Conservation (phyloP, 2,888 invertebrate species). For the Melanargia galathea region DNA sequence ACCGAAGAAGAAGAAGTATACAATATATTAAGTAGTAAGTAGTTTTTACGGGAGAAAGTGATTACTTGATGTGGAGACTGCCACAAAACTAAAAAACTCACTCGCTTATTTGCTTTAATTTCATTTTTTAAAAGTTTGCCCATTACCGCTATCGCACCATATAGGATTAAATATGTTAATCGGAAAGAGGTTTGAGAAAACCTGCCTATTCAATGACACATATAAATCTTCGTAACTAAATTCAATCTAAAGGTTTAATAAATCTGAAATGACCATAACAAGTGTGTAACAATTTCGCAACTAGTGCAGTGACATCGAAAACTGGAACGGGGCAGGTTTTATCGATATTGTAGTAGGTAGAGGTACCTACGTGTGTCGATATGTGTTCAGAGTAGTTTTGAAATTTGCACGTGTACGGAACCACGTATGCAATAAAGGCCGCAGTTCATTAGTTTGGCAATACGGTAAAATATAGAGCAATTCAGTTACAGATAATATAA, state of each 20-base stretch:
- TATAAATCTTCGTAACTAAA: constrained; percentile 9
- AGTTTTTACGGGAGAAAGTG: no score
- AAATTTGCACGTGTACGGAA: constrained; percentile 36
- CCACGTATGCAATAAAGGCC: constrained; percentile 29
- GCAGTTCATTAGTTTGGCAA: constrained; percentile 23
- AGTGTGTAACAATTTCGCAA: constrained; percentile 29
- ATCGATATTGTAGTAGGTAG: constrained; percentile 6
- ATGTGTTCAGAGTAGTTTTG: constrained; percentile 25
- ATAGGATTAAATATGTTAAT: neutral
- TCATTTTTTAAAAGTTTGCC: no score
- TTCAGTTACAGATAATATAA: neutral
- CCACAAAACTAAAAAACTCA: no score
- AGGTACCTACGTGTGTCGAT: neutral
- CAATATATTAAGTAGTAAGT: no score
- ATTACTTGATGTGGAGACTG: no score
- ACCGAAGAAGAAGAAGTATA: no score
- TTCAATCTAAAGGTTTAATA: constrained; percentile 14
- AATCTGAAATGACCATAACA: constrained; percentile 13
- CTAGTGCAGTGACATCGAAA: constrained; percentile 26
- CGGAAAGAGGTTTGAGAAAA: neutral
- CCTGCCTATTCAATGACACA: constrained; percentile 9
- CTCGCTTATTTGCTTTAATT: no score
- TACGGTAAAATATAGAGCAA: constrained; percentile 11
- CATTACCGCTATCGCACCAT: no score
- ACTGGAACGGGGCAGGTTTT: constrained; percentile 20